phyloP scores from a whole-genome alignment of 2,113 vertebrate species.

The Poeciliopsis turrubarensis region DNA sequence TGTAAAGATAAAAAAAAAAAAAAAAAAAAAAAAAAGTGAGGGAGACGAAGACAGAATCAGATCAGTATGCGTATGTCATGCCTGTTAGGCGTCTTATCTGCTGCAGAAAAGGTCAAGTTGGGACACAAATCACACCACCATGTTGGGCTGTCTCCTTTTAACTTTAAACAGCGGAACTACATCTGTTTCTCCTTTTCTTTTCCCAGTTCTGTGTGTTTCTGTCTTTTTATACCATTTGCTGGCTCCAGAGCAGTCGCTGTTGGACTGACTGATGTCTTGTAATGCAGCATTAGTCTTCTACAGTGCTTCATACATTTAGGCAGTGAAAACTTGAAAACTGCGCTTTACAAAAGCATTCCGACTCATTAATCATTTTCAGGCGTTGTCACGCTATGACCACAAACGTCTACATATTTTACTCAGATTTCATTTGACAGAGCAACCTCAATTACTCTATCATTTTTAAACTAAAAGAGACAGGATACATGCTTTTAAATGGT shows the following conservation, averaged over 20 bases:
- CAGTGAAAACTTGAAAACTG: neutral
- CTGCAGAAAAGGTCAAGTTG: constrained; percentile 57
- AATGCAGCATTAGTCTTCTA: neutral
- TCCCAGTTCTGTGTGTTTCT: constrained; percentile 19
- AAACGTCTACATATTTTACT: neutral
- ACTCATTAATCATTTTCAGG: neutral
- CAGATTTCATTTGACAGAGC: neutral
- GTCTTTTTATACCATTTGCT: constrained; percentile 17
- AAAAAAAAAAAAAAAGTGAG: constrained; percentile 16
- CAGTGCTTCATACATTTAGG: neutral
- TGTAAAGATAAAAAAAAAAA: constrained; percentile 30
- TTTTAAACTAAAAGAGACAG: neutral
- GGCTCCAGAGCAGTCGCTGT: neutral
- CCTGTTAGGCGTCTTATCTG: constrained; percentile 43
- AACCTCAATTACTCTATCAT: neutral
- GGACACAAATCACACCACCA: constrained; percentile 62
- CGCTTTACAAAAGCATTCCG: neutral
- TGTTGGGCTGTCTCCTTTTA: constrained; percentile 48
- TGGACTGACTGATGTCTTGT: neutral
- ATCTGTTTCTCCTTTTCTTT: constrained; percentile 73
- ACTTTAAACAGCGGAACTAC: constrained; percentile 56
- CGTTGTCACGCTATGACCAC: neutral
- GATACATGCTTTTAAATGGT: neutral
- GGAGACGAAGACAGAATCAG: constrained; percentile 19
- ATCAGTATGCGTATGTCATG: constrained; percentile 23